Conservation (phyloP, 2,113 vertebrate genomes). For the Caracal caracal region DNA sequence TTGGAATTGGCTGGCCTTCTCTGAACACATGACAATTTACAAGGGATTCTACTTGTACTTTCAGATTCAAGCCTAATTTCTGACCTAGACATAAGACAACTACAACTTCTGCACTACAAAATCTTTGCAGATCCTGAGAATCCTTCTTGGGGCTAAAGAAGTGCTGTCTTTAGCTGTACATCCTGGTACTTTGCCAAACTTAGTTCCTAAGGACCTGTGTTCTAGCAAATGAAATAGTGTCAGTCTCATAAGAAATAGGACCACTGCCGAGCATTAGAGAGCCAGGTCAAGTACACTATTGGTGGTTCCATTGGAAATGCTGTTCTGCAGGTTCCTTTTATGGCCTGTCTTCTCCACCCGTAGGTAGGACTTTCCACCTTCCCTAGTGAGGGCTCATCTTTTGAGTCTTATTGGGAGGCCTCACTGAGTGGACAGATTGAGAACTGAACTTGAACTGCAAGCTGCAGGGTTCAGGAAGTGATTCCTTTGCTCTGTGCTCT, state of each 20-base stretch:
- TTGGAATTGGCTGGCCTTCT: neutral
- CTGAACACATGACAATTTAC: neutral
- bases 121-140: neutral
- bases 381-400: neutral
- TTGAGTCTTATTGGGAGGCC: neutral
- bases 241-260: neutral
- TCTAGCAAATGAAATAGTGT: neutral
- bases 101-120: neutral
- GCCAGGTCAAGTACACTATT: neutral
- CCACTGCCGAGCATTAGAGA: neutral
- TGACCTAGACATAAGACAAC: neutral
- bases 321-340: neutral
- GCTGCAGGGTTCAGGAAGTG: rapidly evolving
- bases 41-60: neutral
- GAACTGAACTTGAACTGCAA: neutral
- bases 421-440: neutral
- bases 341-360: neutral
- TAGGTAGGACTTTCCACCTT: neutral
- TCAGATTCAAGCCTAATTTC: neutral
- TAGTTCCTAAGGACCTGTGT: neutral
- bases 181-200: neutral
- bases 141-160: neutral
- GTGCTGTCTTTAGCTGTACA: neutral
- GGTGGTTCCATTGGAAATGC: neutral
- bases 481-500: neutral